Evolutionary conservation across 2,797 vertebrate species (phyloP).

Genomic region (Mus spretus): DNA sequence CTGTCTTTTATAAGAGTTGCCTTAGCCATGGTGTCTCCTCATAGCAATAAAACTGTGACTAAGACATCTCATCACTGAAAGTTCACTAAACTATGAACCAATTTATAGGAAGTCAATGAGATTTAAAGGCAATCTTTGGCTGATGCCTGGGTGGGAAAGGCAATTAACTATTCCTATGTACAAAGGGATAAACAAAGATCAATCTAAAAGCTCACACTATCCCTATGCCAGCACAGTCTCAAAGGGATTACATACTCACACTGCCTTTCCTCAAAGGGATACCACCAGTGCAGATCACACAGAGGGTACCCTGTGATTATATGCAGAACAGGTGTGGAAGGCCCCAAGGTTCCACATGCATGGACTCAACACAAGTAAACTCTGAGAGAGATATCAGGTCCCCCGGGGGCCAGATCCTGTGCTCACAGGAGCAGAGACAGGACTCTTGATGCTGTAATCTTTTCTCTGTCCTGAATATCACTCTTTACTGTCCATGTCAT

Average conservation of each 20-base stretch:
- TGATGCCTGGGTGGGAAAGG: not conserved
- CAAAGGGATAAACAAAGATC: not conserved
- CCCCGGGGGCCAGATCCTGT: not conserved
- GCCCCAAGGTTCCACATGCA: no score
- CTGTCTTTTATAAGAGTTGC: not conserved
- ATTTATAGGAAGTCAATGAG: not conserved
- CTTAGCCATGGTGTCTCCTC: not conserved
- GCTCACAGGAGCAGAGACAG: not conserved
- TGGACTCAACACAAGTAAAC: not conserved
- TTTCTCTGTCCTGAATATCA: not conserved
- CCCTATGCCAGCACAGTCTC: not conserved
- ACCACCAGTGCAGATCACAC: not conserved
- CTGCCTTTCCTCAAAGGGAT: not conserved
- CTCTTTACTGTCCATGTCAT: not conserved
- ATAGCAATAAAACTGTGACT: not conserved
- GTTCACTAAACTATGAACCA: not conserved
- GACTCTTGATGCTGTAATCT: not conserved
- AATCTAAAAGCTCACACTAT: not conserved
- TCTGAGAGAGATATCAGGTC: not conserved
- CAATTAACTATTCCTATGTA: not conserved
- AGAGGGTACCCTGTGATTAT: no score
- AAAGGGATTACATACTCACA: not conserved
- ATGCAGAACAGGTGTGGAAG: not conserved
- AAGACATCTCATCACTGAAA: not conserved
- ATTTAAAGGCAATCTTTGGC: not conserved